Evolutionary conservation across 2,113 vertebrate genomes (phyloP), one percentile per base, ranked within the genome.

Genomic region (Pelecanoides urinatrix): DNA sequence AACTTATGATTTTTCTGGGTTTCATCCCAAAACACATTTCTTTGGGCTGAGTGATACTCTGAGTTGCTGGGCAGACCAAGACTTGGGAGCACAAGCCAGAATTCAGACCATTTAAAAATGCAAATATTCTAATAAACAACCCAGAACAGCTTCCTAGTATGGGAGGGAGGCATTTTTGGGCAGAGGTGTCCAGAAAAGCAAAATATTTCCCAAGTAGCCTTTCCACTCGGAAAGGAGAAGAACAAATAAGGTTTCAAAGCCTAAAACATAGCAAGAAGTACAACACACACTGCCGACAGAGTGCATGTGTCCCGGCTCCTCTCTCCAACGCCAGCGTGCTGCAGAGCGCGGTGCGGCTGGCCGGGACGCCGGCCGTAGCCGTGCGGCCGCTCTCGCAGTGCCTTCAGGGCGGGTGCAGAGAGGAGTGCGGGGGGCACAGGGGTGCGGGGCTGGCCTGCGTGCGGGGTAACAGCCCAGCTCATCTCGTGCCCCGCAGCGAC

Each of bases 341-440:
- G 26, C 68, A 34, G 13, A 1, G 16, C 7, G 10, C 0, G 0
- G 44, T 2, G 26, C 1, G 0, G 11, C 42, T 34, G 44, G 30
- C 26, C 2, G 1, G 7, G 29, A 42, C 1, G 2, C 23, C 2
- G 5, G 25, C 25, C 4, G 10, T 14, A 18, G 34, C 68, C 6
- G 1, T 21, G n/a, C 2, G 2, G 45, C 30, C 2, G 2, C 25
- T 50, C 73, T 36, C 3, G 0, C 29, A 58, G 61, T 18, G 22
- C 40, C 32, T 22, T 22, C 27, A 56, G 14, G 17, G n/a, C 8
- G 25, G 21, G 17, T 38, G 17, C 40, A 11, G 13, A 74, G 42
- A 29, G 42, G n/a, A 12, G 52, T 15, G 36, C 58, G 2, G 4
- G 42, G 17, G 70, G 18, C 6, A 13, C 18, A 34, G 49, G 49